phyloP scores from a whole-genome alignment of 1,140 invertebrate species.

The Procambarus virginalis region DNA sequence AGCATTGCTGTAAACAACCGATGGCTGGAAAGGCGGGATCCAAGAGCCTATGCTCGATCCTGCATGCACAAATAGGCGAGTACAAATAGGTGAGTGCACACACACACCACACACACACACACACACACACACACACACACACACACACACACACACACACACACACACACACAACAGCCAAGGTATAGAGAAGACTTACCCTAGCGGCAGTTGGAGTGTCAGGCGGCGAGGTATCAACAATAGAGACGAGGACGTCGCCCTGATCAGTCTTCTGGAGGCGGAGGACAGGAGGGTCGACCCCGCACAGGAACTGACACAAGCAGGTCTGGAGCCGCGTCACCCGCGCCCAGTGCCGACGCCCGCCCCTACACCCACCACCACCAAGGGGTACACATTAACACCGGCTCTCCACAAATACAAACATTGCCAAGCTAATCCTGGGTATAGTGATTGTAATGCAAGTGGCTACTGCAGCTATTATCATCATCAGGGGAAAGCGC shows the following conservation, averaged over 20 bases:
- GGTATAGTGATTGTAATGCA: too few species aligned
- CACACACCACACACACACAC: neutral
- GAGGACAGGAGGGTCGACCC: conserved; percentile 89
- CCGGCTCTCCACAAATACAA: too few species aligned
- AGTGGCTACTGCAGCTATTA: too few species aligned
- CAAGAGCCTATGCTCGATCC: too few species aligned
- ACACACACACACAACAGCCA: neutral
- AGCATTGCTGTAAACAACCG: too few species aligned
- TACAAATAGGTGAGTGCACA: too few species aligned
- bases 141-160: neutral
- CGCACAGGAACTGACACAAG: conserved; percentile 90
- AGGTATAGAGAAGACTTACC: conserved; percentile 5
- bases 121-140: neutral
- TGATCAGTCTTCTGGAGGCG: conserved; percentile 81
- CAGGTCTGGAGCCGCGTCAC: conserved; percentile 86
- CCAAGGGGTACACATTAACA: too few species aligned
- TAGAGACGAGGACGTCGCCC: conserved; percentile 65
- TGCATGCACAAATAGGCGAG: too few species aligned
- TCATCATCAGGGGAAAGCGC: too few species aligned
- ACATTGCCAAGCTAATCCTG: too few species aligned
- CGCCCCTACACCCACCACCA: conserved; percentile 76
- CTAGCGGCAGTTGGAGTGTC: conserved; percentile 34
- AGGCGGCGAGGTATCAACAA: conserved; percentile 72
- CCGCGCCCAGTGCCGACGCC: conserved; percentile 83
- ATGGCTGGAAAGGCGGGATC: too few species aligned